Base-by-base conservation (phyloP, 2,113 vertebrate species). In the Xenotilapia caudafasciata region DNA sequence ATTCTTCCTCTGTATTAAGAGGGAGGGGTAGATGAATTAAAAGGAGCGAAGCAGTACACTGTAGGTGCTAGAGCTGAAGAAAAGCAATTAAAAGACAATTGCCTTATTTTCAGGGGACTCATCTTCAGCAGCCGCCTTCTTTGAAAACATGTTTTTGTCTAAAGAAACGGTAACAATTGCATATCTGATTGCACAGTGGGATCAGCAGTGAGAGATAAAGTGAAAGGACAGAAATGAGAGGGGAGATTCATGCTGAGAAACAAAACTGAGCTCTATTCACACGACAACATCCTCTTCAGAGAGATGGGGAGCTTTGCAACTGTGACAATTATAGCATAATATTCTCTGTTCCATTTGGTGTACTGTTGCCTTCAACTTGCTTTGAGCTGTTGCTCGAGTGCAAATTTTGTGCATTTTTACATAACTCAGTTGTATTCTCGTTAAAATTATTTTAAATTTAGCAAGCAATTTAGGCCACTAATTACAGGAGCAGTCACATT, bases 1-100 rank as follows among this genome's bases (percentile, higher is more conserved):
- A 47, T 89, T 85, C 47, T 84, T 89, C 92, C 83, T 82, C 94
- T 91, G 93, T 85, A 23, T 55, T 77, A 80, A 68, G 42, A 79
- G 49, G 91, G 86, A 86, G 82, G 49, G 49, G 28, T 13, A 84
- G 89, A 88, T 42, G 23, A 51, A 86, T 86, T 83, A 70, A 54
- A 89, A 56, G 40, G 21, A 92, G 77, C 68, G 42, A 58, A 87
- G 45, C 21, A 89, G 7, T 56, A 47, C 55, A 79, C 21, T 82
- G 77, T 83, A 82, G 62, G 35, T 56, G 90, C 85, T 87, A 84
- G 80, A 85, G 79, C 89, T 95, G 90, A 96, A 84, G 65, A 94
- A 94, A 96, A 85, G 96, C 96, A 96, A 97, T 97, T 97, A 97
- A 94, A 93, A 94, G 83, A 89, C 79, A 92, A 92, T 90, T 91